Base-by-base conservation (phyloP, 1,140 invertebrate genomes). In the Drosophila aff. region DNA sequence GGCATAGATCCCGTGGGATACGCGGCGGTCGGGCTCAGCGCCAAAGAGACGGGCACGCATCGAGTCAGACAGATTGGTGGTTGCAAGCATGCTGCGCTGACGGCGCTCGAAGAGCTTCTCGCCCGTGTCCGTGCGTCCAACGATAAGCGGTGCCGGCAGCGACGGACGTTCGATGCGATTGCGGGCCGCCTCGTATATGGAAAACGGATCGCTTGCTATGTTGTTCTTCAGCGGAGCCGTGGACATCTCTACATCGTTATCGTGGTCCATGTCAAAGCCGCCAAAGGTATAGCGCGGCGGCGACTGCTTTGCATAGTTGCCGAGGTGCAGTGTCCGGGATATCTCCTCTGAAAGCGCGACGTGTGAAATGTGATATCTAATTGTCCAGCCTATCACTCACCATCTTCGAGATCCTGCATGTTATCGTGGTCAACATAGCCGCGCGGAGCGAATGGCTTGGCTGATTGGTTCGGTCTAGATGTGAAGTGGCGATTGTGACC, bases 1-100 rank as follows among this genome's bases (percentile, higher is more conserved):
- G 13, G 94, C 91, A 52, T 95, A 93, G 64, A 93, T 93, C 9
- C 93, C 93, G 76, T 94, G 93, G 1, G 93, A 93, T 44, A 93
- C 92, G n/a, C 93, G 83, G 53, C 94, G 94, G 60, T 81, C 91
- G 1, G 93, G 92, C 47, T 92, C 76, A 47, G 47, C 53, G 57
- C 87, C 82, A 68, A 74, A 91, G 9, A 93, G 82, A 44, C 92
- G 91, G 9, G 83, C 86, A 18, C 87, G 80, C 75, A 93, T 59
- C 36, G 92, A 91, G 10, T 92, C 92, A 0, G 92, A 90, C 15
- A 93, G 60, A 58, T 93, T 92, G 23, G 83, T 86, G 11, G 81
- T 65, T 11, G 71, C 60, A 31, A 82, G 58, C 60, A 79, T 33
- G 57, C 78, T 82, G 13, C 86, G 83, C 41, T 80, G 77, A 8